Evolutionary conservation across 2,797 vertebrate species (phyloP).

Genomic region (Sebastes ruberrimus): DNA sequence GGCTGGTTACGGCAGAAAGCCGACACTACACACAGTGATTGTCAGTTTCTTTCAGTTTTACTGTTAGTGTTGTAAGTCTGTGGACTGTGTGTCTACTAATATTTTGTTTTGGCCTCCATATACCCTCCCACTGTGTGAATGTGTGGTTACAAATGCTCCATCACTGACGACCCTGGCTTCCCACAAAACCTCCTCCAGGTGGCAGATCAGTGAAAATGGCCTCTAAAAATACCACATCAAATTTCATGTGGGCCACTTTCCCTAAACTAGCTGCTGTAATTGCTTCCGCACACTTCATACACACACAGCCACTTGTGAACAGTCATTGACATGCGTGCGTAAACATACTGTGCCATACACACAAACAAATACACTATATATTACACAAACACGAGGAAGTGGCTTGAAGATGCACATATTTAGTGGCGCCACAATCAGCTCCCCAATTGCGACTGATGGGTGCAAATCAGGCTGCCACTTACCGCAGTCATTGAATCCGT

Average conservation of each 20-base stretch:
- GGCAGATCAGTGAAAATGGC: conserved; percentile 51
- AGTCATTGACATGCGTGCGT: not conserved
- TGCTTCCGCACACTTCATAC: conserved; percentile 22
- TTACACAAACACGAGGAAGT: conserved; percentile 32
- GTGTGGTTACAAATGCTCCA: conserved; percentile 17
- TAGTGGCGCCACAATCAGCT: conserved; percentile 28
- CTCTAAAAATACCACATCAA: conserved; percentile 60
- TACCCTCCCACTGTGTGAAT: not conserved
- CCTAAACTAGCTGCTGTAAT: conserved; percentile 55
- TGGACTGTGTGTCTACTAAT: not conserved
- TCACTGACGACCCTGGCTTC: conserved; percentile 3
- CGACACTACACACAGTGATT: too few species aligned
- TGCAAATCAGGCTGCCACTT: conserved; percentile 60
- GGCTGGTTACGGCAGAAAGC: too few species aligned
- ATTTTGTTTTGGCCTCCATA: not conserved
- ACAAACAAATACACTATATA: conserved; percentile 27
- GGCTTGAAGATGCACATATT: conserved; percentile 30
- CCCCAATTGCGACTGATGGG: conserved; percentile 42
- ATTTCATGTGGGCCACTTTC: conserved; percentile 56
- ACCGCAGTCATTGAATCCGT: conserved; percentile 40
- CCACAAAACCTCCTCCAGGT: conserved; percentile 24
- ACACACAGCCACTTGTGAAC: not conserved
- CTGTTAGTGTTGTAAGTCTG: not conserved
- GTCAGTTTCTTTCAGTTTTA: too few species aligned
- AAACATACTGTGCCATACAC: conserved; percentile 23